Evolutionary conservation across 2,888 invertebrate species (phyloP).

Genomic region (Empis stercorea): DNA sequence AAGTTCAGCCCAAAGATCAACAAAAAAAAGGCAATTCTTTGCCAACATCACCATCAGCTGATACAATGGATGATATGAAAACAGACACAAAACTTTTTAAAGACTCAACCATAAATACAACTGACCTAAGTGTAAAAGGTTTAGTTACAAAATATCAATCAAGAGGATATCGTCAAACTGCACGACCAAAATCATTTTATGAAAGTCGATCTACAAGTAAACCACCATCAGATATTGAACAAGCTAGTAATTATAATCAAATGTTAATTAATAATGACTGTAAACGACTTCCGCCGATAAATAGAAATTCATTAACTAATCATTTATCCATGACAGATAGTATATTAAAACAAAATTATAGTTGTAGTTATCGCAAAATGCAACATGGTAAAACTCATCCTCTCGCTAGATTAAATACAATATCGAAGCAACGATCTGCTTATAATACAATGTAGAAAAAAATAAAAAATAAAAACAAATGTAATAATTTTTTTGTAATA

Average conservation of each 20-base stretch:
- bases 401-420: constrained; percentile 63
- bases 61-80: constrained; percentile 13
- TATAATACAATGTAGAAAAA: constrained; percentile 83
- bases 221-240: constrained; percentile 8
- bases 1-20: constrained; percentile 26
- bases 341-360: constrained; percentile 18
- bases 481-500: constrained; percentile 1
- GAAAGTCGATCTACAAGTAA: constrained; percentile 20
- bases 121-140: constrained; percentile 55
- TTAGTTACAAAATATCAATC: constrained; percentile 63
- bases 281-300: constrained; percentile 32
- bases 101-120: constrained; percentile 6
- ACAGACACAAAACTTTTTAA: constrained; percentile 14
- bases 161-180: constrained; percentile 6
- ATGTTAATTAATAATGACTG: constrained; percentile 17
- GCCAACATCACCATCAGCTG: constrained; percentile 41
- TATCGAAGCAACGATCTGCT: constrained; percentile 58
- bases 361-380: constrained; percentile 48
- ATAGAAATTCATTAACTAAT: constrained; percentile 12
- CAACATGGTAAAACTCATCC: constrained; percentile 89
- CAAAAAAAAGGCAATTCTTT: constrained; percentile 40
- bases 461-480: no score
- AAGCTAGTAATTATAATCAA: neutral
- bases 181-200: constrained; percentile 32
- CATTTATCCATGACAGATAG: constrained; percentile 19